Base-by-base conservation (phyloP, 2,888 invertebrate species). In the Brachylomia viminalis region DNA sequence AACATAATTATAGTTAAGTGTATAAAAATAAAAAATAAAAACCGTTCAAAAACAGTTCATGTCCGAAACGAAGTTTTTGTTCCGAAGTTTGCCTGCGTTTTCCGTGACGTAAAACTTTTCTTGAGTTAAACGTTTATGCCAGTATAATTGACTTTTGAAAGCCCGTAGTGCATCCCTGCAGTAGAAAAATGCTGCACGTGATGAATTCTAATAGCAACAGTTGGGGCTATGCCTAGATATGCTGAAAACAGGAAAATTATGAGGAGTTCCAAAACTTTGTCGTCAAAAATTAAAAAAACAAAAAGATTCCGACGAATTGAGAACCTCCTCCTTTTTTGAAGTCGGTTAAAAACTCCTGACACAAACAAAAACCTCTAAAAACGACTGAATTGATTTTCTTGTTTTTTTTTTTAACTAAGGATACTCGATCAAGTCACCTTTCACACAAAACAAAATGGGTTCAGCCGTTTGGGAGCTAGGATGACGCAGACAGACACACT, bases 101-200 rank as follows among this genome's bases (percentile, higher is more conserved):
- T 64, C 52, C 67, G 61, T 79, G 66, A 79, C 33, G 49, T 56
- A 20, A 67, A 79, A 33, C 23, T 64, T 73, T 79, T 78, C 47
- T 56, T 33, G n/a, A 52, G 62, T 42, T 56, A 45, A 62, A 74
- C 49, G 75, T 70, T 17, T 80, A 61, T 62, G 65, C 61, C 17
- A 54, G 66, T 72, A 72, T 69, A 75, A 76, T 75, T 80, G 47
- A 68, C 54, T 83, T 85, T 75, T 58, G 45, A 76, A 76, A 76
- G 49, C 47, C n/a, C 6, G 49, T 65, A 56, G 62, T 69, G 73
- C 72, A 76, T 67, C 30, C 15, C 62, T 73, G 62, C 66, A 69
- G 52, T 49, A 56, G 13, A 69, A 54, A 71, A 75, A 66, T 65
- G 49, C 61, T 69, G 47, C 49, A 64, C 10, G 13, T 7, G 30